Percentiles rank a stretch among this genome's conserved stretches.
Conservation (phyloP, 2,113 vertebrate species). For the Perca flavescens region DNA sequence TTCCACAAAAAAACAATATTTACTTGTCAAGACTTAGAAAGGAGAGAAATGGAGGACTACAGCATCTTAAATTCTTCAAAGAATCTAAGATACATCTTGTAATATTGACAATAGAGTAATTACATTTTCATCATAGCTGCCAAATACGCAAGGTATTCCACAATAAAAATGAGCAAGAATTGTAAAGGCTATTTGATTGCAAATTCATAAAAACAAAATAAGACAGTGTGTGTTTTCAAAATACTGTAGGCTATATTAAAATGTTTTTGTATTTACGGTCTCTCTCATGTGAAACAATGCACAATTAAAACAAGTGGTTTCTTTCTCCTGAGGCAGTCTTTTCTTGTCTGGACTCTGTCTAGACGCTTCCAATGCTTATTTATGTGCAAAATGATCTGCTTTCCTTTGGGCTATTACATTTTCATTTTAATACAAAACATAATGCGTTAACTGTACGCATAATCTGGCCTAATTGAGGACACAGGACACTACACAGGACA, state of each 20-base stretch:
- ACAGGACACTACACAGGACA: not conserved
- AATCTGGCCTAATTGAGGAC: not conserved
- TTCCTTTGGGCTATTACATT: not conserved
- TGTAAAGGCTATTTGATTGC: not conserved
- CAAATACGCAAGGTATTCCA: not conserved
- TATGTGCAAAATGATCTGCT: not conserved
- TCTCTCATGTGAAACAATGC: slow-evolving; percentile 4
- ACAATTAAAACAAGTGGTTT: slow-evolving; percentile 43
- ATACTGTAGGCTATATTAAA: not conserved
- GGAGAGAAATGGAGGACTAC: not conserved
- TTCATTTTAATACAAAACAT: not conserved
- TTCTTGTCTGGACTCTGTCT: slow-evolving; percentile 50
- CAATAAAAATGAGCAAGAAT: not conserved
- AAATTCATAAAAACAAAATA: not conserved
- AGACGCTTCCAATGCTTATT: slow-evolving; percentile 1
- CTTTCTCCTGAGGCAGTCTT: not conserved
- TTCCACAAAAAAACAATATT: not conserved
- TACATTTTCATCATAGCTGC: not conserved
- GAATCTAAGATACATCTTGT: not conserved
- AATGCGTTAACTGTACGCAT: not conserved
- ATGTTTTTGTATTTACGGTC: too few species aligned
- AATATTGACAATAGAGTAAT: not conserved
- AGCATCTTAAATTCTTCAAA: not conserved
- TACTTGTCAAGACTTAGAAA: not conserved
- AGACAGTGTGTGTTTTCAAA: not conserved